These are phyloP conservation scores for Drosophila insularis DNA, from an alignment of 1,140 invertebrate species.

Conservation along the genomic window DNA sequence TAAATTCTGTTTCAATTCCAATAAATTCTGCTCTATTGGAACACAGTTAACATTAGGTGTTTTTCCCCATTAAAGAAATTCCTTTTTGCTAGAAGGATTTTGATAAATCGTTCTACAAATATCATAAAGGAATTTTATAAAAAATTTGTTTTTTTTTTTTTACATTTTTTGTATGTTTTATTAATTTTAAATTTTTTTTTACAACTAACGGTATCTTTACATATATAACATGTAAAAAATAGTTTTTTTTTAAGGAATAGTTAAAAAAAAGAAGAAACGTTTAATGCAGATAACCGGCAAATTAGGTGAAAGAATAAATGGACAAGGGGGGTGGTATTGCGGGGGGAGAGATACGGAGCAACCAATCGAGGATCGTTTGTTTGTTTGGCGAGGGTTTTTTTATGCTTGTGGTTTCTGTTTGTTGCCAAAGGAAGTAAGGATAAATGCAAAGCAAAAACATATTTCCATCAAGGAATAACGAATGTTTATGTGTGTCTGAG, in stretches of 20 bases:
- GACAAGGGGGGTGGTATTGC: neutral
- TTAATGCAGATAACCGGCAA: slow-evolving; percentile 39
- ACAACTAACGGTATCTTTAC: slow-evolving; percentile 79
- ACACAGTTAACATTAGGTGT: no score
- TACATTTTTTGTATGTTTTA: slow-evolving; percentile 35
- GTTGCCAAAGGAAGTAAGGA: slow-evolving; percentile 42
- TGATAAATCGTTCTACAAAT: no score
- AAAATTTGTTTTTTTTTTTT: neutral
- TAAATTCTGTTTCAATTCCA: no score
- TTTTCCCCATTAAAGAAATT: no score
- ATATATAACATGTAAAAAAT: slow-evolving; percentile 82
- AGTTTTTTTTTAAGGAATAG: slow-evolving; percentile 71
- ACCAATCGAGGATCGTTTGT: slow-evolving; percentile 11
- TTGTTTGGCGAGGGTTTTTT: slow-evolving; percentile 4
- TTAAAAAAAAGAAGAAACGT: slow-evolving; percentile 62
- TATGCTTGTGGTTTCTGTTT: slow-evolving; percentile 15
- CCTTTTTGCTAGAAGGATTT: no score
- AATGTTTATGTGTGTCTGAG: slow-evolving; percentile 24
- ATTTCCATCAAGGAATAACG: slow-evolving; percentile 29
- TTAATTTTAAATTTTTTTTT: slow-evolving; percentile 57
- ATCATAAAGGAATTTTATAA: no score
- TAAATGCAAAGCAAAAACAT: slow-evolving; percentile 66
- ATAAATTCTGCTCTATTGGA: no score
- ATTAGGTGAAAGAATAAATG: neutral
- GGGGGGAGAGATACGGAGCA: slow-evolving; percentile 14